Percentiles rank a stretch among this genome's conserved stretches.
These are phyloP conservation scores for Cordilura impudica DNA, from an alignment of 2,888 invertebrate genomes.

Conservation along the genomic window DNA sequence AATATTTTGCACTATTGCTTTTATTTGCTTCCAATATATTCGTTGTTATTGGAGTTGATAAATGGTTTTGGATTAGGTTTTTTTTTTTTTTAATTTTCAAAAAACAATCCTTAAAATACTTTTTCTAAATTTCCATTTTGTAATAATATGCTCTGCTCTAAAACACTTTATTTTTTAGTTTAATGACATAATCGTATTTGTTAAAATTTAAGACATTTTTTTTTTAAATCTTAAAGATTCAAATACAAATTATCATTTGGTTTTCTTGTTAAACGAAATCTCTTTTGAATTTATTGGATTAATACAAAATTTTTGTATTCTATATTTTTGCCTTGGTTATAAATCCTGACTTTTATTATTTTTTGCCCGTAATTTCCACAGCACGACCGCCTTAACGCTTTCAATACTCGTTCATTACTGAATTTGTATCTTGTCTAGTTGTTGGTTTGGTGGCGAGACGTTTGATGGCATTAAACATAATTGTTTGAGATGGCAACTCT, in stretches of 20 bases:
- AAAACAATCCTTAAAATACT: conserved; percentile 15
- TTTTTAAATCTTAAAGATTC: conserved; percentile 22
- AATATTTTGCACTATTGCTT: background rate
- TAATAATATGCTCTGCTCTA: background rate
- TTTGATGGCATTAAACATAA: background rate
- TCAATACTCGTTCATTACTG: conserved; percentile 63
- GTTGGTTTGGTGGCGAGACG: background rate
- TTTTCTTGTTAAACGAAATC: background rate
- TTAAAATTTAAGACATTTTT: background rate
- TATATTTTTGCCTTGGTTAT: background rate
- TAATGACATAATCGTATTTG: conserved; percentile 37
- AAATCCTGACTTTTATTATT: conserved; percentile 1
- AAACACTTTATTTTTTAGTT: conserved; percentile 37
- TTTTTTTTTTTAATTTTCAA: background rate
- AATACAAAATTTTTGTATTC: background rate
- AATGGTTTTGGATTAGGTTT: background rate
- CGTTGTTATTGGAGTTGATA: background rate
- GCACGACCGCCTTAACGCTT: conserved; percentile 50
- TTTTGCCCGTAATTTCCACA: conserved; percentile 11
- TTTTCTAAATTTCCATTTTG: background rate
- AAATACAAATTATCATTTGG: background rate
- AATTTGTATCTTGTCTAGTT: conserved; percentile 5
- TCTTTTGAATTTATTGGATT: background rate
- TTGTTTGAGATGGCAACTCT: background rate
- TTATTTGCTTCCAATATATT: background rate